Percentiles rank a stretch among this genome's conserved stretches.
Evolutionary conservation across 2,888 invertebrate genomes (phyloP).

Genomic region (Escarpia spicata): DNA sequence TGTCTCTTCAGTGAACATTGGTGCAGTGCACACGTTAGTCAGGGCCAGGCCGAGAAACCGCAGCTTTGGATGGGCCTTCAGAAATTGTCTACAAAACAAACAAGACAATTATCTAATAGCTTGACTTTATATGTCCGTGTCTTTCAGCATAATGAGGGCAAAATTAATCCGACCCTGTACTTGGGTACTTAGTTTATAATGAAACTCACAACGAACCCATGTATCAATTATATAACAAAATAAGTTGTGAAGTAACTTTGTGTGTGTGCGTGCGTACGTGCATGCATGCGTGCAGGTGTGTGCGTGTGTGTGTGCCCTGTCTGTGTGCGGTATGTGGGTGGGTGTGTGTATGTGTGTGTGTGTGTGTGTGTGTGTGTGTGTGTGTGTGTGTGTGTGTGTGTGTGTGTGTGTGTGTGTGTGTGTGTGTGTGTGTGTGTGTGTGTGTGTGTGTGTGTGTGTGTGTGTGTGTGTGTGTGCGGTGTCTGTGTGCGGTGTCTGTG

Average conservation of each 20-base stretch:
- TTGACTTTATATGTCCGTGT: neutral
- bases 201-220: neutral
- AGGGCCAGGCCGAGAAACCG: conserved; percentile 71
- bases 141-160: neutral
- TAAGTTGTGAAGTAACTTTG: neutral
- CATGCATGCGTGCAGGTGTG: neutral
- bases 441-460: too few species aligned
- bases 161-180: neutral
- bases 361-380: too few species aligned
- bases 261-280: neutral
- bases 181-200: too few species aligned
- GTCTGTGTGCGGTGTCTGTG: too few species aligned
- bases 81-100: conserved; percentile 56
- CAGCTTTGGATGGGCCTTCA: conserved; percentile 66
- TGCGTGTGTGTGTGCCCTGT: neutral
- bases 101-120: neutral
- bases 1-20: conserved; percentile 67
- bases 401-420: too few species aligned
- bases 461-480: too few species aligned
- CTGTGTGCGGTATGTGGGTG: too few species aligned
- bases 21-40: conserved; percentile 70
- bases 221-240: neutral
- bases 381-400: too few species aligned
- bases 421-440: too few species aligned
- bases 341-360: too few species aligned